A percentile compares a stretch with the other conserved stretches of the same genome.
These are phyloP conservation scores for Felis chaus DNA, from an alignment of 2,113 vertebrate species.

Conservation along the genomic window DNA sequence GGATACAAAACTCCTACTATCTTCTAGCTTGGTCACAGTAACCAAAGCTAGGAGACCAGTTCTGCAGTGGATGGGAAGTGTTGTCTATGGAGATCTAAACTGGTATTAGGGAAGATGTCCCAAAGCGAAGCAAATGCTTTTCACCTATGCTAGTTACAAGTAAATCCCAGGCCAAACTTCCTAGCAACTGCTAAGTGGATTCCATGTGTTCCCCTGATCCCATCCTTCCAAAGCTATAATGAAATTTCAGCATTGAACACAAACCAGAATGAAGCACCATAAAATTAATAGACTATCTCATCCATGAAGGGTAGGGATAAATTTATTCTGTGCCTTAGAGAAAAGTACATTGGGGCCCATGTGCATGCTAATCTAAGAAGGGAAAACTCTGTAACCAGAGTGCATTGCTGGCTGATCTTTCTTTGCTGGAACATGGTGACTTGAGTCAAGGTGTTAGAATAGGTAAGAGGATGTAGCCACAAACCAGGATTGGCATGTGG, in stretches of 20 bases:
- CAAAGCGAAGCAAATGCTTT: neutral
- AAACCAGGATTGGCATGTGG: too few species aligned
- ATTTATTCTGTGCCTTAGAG: neutral
- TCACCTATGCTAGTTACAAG: neutral
- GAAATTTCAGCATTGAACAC: conserved; percentile 37
- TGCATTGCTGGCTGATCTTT: neutral
- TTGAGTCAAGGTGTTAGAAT: neutral
- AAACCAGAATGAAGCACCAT: neutral
- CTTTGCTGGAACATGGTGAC: neutral
- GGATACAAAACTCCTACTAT: neutral
- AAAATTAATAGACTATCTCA: neutral
- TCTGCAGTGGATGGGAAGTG: neutral
- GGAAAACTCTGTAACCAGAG: neutral
- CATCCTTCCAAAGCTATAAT: conserved; percentile 35
- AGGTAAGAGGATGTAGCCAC: neutral
- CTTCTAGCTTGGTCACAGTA: conserved; percentile 43
- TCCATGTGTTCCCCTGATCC: neutral
- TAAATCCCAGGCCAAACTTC: conserved; percentile 48
- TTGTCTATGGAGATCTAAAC: conserved; percentile 47
- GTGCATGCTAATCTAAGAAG: neutral
- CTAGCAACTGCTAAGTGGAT: conserved; percentile 37
- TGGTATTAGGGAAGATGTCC: neutral
- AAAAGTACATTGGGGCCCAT: neutral
- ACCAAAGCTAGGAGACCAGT: conserved; percentile 22
- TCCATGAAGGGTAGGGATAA: neutral